Evolutionary conservation across 1,140 invertebrate species (phyloP).

Genomic region (Dendroctonus valens): DNA sequence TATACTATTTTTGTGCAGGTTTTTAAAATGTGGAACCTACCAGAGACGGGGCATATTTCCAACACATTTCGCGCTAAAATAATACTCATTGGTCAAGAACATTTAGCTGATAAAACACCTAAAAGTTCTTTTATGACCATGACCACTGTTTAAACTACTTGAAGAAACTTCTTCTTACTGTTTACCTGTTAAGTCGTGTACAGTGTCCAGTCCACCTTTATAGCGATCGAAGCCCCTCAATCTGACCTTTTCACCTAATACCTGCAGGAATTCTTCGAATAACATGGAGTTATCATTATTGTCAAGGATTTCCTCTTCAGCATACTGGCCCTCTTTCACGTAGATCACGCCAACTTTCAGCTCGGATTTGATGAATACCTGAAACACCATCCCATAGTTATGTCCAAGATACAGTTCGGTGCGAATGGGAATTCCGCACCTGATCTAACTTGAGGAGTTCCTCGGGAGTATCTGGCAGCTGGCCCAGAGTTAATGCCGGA

Average conservation of each 20-base stretch:
- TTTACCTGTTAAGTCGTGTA: conserved; percentile 56
- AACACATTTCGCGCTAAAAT: too few relatives aligned
- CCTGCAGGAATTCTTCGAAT: conserved; percentile 84
- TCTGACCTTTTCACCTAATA: conserved; percentile 86
- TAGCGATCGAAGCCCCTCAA: conserved; percentile 94
- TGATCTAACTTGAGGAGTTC: conserved; percentile 92
- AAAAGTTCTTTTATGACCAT: neutral
- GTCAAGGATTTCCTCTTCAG: conserved; percentile 93
- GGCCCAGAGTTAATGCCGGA: conserved; percentile 83
- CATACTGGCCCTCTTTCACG: conserved; percentile 88
- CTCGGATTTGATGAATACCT: conserved; percentile 95
- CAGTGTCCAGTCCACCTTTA: conserved; percentile 68
- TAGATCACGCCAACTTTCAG: conserved; percentile 94
- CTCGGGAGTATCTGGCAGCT: conserved; percentile 89
- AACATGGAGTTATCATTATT: conserved; percentile 88
- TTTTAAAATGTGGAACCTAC: too few relatives aligned
- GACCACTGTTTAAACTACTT: neutral
- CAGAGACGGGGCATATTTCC: too few relatives aligned
- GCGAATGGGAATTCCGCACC: conserved; percentile 50
- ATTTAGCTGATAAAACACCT: too few relatives aligned
- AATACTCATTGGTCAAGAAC: too few relatives aligned
- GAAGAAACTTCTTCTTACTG: neutral
- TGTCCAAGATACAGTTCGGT: conserved; percentile 17
- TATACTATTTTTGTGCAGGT: too few relatives aligned
- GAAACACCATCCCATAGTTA: conserved; percentile 3